A percentile compares a stretch with the other conserved stretches of the same genome.
Conservation (phyloP, 2,113 vertebrate genomes). For the Lepisosteus oculatus region DNA sequence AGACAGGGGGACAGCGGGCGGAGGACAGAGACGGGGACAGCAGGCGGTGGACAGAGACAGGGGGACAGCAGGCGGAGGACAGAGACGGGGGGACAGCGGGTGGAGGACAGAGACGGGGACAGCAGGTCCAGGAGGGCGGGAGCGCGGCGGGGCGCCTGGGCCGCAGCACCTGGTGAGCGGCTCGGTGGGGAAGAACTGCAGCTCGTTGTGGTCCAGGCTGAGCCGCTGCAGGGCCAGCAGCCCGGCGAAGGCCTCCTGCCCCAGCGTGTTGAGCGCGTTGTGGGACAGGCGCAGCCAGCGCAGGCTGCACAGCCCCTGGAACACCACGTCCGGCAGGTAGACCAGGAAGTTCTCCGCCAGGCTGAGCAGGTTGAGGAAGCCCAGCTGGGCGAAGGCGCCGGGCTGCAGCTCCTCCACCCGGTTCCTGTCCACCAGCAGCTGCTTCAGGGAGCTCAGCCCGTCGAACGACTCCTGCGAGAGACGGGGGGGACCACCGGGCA, state of each 20-base stretch:
- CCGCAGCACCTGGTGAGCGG: constrained; percentile 71
- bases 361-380: constrained; percentile 78
- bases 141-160: no score
- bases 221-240: constrained; percentile 79
- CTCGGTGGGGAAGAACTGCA: constrained; percentile 81
- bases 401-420: constrained; percentile 84
- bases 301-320: constrained; percentile 84
- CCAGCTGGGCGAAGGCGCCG: constrained; percentile 81
- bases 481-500: neutral
- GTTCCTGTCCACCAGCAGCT: constrained; percentile 78
- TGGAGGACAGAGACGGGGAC: no score
- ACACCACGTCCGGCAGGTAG: constrained; percentile 87
- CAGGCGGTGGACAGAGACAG: no score
- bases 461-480: constrained; percentile 78
- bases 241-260: constrained; percentile 79
- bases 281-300: constrained; percentile 84
- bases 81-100: no score
- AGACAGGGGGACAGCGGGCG: no score
- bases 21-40: no score
- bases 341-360: constrained; percentile 82
- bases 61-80: no score
- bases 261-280: constrained; percentile 84
- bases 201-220: constrained; percentile 87
- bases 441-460: constrained; percentile 78
- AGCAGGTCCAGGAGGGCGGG: no score